phyloP scores from a whole-genome alignment of 2,888 invertebrate species.

The Beris chalybata region DNA sequence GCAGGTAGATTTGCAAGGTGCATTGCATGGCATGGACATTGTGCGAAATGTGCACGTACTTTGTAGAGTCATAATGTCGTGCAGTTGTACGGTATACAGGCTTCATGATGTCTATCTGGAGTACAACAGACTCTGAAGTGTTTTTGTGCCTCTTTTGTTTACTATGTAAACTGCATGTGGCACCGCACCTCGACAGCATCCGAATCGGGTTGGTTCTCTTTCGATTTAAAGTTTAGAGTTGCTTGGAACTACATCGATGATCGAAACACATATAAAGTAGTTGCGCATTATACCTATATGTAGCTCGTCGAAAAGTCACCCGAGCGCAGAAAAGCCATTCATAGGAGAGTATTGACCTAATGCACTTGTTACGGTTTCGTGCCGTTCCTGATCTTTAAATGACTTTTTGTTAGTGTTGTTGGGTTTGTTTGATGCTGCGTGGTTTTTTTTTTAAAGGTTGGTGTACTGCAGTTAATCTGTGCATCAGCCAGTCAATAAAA shows the following conservation, averaged over 20 bases:
- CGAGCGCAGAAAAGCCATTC: slow-evolving; percentile 26
- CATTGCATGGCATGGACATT: no score
- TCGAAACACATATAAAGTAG: neutral
- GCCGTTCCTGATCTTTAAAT: neutral
- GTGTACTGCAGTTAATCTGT: no score
- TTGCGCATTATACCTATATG: neutral
- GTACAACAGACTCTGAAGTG: no score
- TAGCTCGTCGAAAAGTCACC: slow-evolving; percentile 29
- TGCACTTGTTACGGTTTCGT: slow-evolving; percentile 25
- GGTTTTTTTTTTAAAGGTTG: no score
- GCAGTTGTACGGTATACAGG: no score
- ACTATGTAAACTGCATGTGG: neutral
- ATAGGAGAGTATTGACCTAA: slow-evolving; percentile 27
- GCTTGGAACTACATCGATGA: neutral
- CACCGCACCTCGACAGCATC: neutral
- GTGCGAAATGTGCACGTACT: no score
- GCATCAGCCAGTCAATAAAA: no score
- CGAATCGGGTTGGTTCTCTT: neutral
- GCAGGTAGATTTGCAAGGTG: no score
- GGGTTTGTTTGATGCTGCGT: no score
- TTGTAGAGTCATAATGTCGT: no score
- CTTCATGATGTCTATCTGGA: no score
- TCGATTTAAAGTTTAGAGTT: neutral
- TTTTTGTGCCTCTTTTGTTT: no score
- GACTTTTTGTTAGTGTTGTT: neutral